Percentiles rank a stretch among this genome's conserved stretches.
Evolutionary conservation across 37 sponge, comb jelly and placozoan species (phyloP).

Genomic region (Halichondria panicea): DNA sequence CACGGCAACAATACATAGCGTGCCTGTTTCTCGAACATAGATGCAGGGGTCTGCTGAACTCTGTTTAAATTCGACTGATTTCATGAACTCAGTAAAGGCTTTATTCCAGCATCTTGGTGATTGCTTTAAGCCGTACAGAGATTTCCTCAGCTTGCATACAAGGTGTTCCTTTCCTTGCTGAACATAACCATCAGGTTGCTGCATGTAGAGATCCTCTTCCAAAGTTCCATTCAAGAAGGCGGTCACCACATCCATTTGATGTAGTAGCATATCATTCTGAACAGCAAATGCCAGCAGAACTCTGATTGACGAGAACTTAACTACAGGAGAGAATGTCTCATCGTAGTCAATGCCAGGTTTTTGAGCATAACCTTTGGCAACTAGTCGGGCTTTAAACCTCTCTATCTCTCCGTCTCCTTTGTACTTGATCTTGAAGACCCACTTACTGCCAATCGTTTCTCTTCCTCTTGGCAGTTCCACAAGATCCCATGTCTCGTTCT

Average conservation of each 20-base stretch:
- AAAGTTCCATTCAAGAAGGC: conserved; percentile 54
- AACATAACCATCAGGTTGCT: conserved; percentile 49
- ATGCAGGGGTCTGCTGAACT: conserved; percentile 47
- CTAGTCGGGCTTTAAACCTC: conserved; percentile 40
- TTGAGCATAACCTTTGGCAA: conserved; percentile 50
- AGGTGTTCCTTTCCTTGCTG: conserved; percentile 26
- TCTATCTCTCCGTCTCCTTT: conserved; percentile 34
- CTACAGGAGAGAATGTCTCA: conserved; percentile 60
- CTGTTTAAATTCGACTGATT: conserved; percentile 16
- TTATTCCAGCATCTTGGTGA: conserved; percentile 43
- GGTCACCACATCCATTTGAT: conserved; percentile 62
- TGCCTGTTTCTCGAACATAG: conserved; percentile 6
- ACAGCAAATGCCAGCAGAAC: conserved; percentile 52
- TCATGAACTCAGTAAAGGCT: conserved; percentile 2
- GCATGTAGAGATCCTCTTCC: conserved; percentile 57
- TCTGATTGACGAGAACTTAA: conserved; percentile 29
- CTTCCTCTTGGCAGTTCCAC: conserved; percentile 33
- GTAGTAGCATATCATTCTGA: conserved; percentile 52
- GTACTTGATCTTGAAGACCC: conserved; percentile 51
- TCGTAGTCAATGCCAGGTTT: conserved; percentile 41
- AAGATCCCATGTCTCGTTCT: conserved; percentile 60
- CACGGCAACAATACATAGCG: conserved; percentile 34
- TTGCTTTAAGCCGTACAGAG: conserved; percentile 48
- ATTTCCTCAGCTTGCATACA: conserved; percentile 42
- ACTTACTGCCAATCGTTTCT: conserved; percentile 38